Percentiles rank a stretch among this genome's conserved stretches.
Conservation (phyloP, 2,113 vertebrate genomes). For the Amblyopsis rosae region DNA sequence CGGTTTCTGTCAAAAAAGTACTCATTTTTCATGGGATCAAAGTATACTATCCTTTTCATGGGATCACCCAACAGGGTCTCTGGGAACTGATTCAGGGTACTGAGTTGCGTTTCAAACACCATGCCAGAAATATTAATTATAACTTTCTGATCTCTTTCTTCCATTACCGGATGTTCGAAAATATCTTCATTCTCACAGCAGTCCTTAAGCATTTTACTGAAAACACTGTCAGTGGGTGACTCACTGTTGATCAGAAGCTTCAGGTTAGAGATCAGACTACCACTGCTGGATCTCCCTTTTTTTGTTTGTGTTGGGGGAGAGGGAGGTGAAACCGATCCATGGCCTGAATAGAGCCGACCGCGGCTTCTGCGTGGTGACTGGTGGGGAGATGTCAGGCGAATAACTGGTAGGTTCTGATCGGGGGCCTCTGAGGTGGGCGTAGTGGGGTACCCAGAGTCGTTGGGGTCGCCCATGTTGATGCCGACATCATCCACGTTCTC, state of each 20-base stretch:
- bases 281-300: constrained; percentile 79
- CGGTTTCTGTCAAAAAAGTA: constrained; percentile 97
- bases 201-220: constrained; percentile 83
- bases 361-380: constrained; percentile 63
- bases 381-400: constrained; percentile 55
- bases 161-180: constrained; percentile 77
- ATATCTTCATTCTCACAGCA: constrained; percentile 81
- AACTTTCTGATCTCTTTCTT: constrained; percentile 88
- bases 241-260: constrained; percentile 84
- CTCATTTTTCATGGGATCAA: constrained; percentile 95
- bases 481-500: constrained; percentile 89
- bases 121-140: constrained; percentile 95
- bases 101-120: constrained; percentile 91
- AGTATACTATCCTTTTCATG: constrained; percentile 88
- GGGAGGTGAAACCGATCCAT: constrained; percentile 56
- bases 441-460: constrained; percentile 82
- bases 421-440: constrained; percentile 72
- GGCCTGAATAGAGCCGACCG: constrained; percentile 41
- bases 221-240: constrained; percentile 83
- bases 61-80: constrained; percentile 91
- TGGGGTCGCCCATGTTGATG: constrained; percentile 78
- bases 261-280: constrained; percentile 87
- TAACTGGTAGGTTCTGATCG: constrained; percentile 63
- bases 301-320: constrained; percentile 66
- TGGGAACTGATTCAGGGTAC: constrained; percentile 90